Percentiles rank a stretch among this genome's conserved stretches.
Conservation (phyloP, 2,113 vertebrate species). For the Donacobius atricapilla region DNA sequence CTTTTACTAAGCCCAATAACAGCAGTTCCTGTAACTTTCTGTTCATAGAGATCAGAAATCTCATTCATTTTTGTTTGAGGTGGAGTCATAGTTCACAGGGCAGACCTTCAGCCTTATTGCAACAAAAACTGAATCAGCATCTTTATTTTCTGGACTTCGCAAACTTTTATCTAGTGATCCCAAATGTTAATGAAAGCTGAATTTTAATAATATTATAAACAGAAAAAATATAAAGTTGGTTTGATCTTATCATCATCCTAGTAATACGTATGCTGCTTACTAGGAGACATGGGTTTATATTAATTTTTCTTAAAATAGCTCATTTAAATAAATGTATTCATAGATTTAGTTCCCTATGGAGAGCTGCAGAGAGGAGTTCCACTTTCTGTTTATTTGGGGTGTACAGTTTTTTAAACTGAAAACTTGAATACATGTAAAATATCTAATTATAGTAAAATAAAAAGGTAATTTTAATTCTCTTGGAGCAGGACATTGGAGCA, state of each 20-base stretch:
- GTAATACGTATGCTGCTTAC: not conserved
- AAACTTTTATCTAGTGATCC: not conserved
- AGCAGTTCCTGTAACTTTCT: not conserved
- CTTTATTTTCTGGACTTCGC: not conserved
- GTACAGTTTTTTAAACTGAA: not conserved
- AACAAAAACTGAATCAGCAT: not conserved
- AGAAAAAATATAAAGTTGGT: not conserved
- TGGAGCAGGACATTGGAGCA: not conserved
- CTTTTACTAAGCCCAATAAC: not conserved
- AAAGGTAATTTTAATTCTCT: not conserved
- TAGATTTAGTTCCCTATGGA: not conserved
- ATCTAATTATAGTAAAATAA: not conserved
- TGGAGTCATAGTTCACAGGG: not conserved
- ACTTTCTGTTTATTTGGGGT: not conserved
- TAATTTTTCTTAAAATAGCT: not conserved
- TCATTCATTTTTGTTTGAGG: not conserved
- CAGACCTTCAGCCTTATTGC: not conserved
- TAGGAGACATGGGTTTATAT: not conserved
- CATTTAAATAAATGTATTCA: not conserved
- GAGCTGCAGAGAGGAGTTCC: not conserved
- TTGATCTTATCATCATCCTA: not conserved
- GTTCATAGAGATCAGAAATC: not conserved
- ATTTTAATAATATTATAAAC: not conserved
- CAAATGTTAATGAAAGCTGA: not conserved
- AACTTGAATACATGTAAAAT: not conserved